Percentiles rank a stretch among this genome's conserved stretches.
These are phyloP conservation scores for Acleris cristana DNA, from an alignment of 2,888 invertebrate species.

Conservation along the genomic window DNA sequence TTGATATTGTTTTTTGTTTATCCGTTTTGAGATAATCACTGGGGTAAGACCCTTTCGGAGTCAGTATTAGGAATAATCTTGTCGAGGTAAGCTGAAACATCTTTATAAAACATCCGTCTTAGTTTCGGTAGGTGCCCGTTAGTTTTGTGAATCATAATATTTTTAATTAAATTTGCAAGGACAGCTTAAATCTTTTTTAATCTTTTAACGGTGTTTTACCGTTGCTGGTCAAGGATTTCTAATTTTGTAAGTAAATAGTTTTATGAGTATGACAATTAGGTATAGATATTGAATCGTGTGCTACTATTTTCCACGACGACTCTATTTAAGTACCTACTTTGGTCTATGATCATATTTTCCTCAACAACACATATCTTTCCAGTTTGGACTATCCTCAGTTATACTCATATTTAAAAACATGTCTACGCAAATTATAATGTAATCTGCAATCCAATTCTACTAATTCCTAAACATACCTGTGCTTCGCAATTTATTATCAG, in stretches of 20 bases:
- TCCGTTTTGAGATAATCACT: constrained; percentile 21
- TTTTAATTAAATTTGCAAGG: constrained; percentile 31
- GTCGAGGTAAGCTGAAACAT: constrained; percentile 26
- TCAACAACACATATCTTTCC: no score
- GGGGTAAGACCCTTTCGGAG: constrained; percentile 33
- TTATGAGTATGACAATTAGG: no score
- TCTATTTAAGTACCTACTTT: no score
- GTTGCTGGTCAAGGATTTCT: constrained; percentile 4
- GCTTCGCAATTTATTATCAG: no score
- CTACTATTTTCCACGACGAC: no score
- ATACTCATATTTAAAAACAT: no score
- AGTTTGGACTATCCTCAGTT: no score
- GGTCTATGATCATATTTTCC: no score
- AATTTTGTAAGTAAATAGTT: neutral
- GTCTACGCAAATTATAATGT: no score
- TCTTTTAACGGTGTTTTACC: constrained; percentile 28
- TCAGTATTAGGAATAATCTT: constrained; percentile 32
- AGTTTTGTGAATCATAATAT: constrained; percentile 23
- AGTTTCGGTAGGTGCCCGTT: constrained; percentile 7
- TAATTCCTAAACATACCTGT: no score
- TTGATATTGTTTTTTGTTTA: constrained; percentile 32
- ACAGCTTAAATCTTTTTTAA: constrained; percentile 10
- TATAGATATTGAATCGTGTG: no score
- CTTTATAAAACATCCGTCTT: constrained; percentile 29
- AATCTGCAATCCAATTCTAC: no score